Conservation (phyloP, 2,797 vertebrate species). For the Aselliscus stoliczkanus region DNA sequence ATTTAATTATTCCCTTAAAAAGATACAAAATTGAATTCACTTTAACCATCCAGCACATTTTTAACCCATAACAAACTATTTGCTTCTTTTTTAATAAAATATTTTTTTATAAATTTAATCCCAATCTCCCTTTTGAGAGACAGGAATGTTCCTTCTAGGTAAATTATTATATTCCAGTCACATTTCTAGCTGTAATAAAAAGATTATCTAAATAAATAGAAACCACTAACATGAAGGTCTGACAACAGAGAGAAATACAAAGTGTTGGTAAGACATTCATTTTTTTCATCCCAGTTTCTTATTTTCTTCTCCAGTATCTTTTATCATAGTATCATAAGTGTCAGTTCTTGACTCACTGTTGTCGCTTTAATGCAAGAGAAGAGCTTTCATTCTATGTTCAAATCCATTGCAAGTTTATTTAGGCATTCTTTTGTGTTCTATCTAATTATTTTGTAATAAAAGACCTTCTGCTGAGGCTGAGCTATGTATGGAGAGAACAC, state of each 20-base stretch:
- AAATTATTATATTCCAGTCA: not conserved
- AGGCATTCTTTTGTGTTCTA: not conserved
- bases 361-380: not conserved
- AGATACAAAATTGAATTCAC: not conserved
- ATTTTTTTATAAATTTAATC: not conserved
- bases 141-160: not conserved
- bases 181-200: not conserved
- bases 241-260: not conserved
- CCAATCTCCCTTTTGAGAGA: not conserved
- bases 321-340: not conserved
- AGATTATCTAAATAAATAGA: not conserved
- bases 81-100: not conserved
- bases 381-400: not conserved
- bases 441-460: not conserved
- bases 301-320: not conserved
- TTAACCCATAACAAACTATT: not conserved
- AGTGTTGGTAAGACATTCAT: not conserved
- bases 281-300: not conserved
- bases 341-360: not conserved
- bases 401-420: not conserved
- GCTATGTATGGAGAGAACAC: not conserved
- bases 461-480: not conserved
- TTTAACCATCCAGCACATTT: not conserved
- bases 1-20: constrained; percentile 15
- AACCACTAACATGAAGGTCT: not conserved